Conservation (phyloP, 2,797 vertebrate genomes). For the Thalassophryne amazonica region DNA sequence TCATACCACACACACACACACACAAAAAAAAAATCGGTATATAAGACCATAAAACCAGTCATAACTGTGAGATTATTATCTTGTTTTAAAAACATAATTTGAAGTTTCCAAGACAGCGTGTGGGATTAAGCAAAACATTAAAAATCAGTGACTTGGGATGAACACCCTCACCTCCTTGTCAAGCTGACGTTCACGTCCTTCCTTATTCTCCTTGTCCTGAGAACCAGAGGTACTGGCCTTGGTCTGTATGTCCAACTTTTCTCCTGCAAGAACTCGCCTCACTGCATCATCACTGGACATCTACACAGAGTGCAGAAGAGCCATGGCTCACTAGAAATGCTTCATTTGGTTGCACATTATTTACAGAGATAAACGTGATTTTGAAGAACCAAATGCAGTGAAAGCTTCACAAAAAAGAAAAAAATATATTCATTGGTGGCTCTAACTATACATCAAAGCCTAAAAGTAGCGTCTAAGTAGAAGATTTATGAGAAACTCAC, state of each 20-base stretch:
- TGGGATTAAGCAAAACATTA: background rate
- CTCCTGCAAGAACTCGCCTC: constrained; percentile 86
- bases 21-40: no score
- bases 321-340: no score
- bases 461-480: no score
- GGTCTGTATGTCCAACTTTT: constrained; percentile 80
- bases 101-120: background rate
- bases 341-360: no score
- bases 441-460: no score
- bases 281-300: constrained; percentile 93
- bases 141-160: background rate
- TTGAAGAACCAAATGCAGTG: no score
- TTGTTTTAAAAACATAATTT: background rate
- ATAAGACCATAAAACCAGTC: no score
- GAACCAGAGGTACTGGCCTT: constrained; percentile 77
- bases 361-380: no score
- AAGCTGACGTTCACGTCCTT: constrained; percentile 57
- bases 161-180: constrained; percentile 78
- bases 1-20: no score
- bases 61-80: background rate
- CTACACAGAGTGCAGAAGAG: constrained; percentile 58
- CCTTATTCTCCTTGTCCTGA: constrained; percentile 82
- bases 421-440: no score
- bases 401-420: no score
- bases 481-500: no score